Evolutionary conservation across 1,140 invertebrate species (phyloP), one percentile per base, ranked within the genome.

Genomic region (Batillaria attramentaria): DNA sequence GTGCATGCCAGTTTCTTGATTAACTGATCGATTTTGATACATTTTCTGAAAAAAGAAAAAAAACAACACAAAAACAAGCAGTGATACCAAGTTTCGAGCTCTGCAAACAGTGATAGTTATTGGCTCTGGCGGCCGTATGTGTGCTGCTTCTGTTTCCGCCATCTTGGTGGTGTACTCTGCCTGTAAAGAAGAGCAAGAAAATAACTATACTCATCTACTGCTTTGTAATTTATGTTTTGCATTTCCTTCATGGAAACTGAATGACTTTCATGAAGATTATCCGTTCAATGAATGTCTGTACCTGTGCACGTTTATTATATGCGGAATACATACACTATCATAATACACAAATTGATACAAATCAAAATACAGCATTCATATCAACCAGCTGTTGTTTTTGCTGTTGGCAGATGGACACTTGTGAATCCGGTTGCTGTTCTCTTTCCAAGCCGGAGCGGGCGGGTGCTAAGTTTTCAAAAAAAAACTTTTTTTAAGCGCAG

Each of bases 1-100:
- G 62, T 57, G 39, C 16, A 3, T 39, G 35, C 37, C 37, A 66
- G 31, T 65, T 68, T 69, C 20, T 31, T 41, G 1, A 42, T 28
- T 37, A 16, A 31, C 20, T 35, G 39, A 43, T 39, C 20, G 33
- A 43, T 50, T 43, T 37, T 28, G 33, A 39, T 18, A 42, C 31
- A 50, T 42, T 43, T 46, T 42, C 39, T 66, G 24, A 75, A 72
- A 72, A 77, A 39, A 8, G 76, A 39, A 75, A 43, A 37, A 24
- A 43, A 6, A 35, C 24, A 39, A 70, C n/a, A 77, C 28, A 70
- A 2, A 18, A 35, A 72, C 42, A 70, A 39, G 28, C n/a, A 35
- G 35, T 39, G 43, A 74, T 80, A 90, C 89, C 84, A 89, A 70
- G 81, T 89, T 88, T 75, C 83, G 85, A n/a, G 84, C 86, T 72